Percentiles rank a stretch among this genome's conserved stretches.
Conservation (phyloP, 2,888 invertebrate species). For the Dynastes tityus region DNA sequence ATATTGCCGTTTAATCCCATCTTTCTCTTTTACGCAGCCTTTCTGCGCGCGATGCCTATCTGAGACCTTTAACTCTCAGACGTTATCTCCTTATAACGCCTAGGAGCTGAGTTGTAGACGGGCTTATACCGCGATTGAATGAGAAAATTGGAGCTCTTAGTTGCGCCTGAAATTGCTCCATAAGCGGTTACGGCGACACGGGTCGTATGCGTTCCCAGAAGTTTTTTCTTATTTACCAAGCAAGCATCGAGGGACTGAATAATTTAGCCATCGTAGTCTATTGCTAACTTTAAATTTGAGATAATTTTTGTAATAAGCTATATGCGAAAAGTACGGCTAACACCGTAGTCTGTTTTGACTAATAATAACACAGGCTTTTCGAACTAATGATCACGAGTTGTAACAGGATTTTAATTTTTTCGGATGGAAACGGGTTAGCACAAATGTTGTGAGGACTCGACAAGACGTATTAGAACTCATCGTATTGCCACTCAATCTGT, state of each 20-base stretch:
- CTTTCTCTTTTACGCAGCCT: constrained; percentile 7
- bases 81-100: constrained; percentile 58
- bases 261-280: too few species aligned
- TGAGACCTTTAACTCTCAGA: constrained; percentile 5
- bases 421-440: too few species aligned
- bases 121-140: constrained; percentile 66
- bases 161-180: constrained; percentile 63
- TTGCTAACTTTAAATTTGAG: too few species aligned
- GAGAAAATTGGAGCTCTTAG: constrained; percentile 66
- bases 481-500: too few species aligned
- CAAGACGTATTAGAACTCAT: too few species aligned
- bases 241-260: neutral
- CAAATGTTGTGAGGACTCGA: too few species aligned
- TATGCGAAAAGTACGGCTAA: too few species aligned
- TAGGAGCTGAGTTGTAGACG: constrained; percentile 64
- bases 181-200: constrained; percentile 65
- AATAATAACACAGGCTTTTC: too few species aligned
- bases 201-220: constrained; percentile 48
- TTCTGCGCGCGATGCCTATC: constrained; percentile 11
- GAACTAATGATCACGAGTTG: too few species aligned
- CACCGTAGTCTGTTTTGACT: too few species aligned
- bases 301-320: too few species aligned
- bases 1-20: constrained; percentile 28
- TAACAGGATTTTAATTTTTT: too few species aligned
- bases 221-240: constrained; percentile 1